Conservation (phyloP, 2,113 vertebrate species). For the Bambusicola thoracicus region DNA sequence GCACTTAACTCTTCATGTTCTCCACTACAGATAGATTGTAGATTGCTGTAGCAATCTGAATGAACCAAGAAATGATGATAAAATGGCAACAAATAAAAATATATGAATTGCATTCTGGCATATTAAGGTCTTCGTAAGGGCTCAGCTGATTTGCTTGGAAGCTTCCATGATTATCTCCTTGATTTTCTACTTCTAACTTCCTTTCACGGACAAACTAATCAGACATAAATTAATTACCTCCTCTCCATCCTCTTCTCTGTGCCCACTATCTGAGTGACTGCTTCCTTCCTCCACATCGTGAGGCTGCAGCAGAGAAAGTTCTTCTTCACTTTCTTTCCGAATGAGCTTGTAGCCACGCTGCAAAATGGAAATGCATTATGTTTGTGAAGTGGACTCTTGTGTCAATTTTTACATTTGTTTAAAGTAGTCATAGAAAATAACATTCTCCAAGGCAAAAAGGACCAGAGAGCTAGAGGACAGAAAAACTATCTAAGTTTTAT, state of each 20-base stretch:
- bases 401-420: background rate
- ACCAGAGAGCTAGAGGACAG: background rate
- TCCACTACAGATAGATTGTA: background rate
- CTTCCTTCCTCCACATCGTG: conserved; percentile 89
- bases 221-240: conserved; percentile 76
- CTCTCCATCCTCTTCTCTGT: conserved; percentile 77
- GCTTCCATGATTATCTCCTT: background rate
- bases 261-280: conserved; percentile 74
- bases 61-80: background rate
- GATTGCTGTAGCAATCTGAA: background rate
- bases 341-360: conserved; percentile 93
- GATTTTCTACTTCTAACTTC: background rate
- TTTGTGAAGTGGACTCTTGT: background rate
- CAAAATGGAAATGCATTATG: background rate
- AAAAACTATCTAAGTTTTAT: background rate
- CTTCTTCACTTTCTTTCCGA: conserved; percentile 91
- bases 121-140: background rate
- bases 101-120: background rate
- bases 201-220: background rate
- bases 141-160: background rate
- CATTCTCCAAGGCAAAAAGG: background rate
- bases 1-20: background rate
- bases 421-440: accelerated
- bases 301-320: conserved; percentile 84
- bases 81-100: background rate